Base-by-base conservation (phyloP, 2,888 invertebrate species). In the Drosophila emarginata region DNA sequence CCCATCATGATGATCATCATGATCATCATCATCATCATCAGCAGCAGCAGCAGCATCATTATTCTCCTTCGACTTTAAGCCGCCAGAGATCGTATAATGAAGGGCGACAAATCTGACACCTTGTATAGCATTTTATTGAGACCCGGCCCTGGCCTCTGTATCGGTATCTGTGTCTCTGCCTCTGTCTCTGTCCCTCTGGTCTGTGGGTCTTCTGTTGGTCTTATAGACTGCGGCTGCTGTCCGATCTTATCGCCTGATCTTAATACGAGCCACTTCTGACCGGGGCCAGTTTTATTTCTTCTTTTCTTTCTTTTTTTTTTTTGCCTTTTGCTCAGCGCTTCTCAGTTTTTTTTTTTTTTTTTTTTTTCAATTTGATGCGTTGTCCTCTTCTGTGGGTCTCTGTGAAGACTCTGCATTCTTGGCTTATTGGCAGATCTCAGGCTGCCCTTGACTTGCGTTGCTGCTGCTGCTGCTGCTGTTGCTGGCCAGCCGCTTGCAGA, bases 31-130 rank as follows among this genome's bases (percentile, higher is more conserved):
- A 9, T 6, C 14, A 40, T 26, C 40, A n/a, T 4, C 18, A 32
- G 9, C 32, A 11, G 12, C 14, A 40, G 18, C 40, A 21, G 9
- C 18, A 37, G 37, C 37, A 37, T 45, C 45, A 45, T 45, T 45
- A 45, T 45, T 45, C 45, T 45, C 18, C 45, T 45, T 45, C 39
- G 39, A 56, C 57, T 67, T 74, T 84, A 87, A 87, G 81, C 84
- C 85, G 87, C 87, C 60, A 65, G 67, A 37, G 56, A 66, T 62
- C 87, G 87, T 88, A 89, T 90, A 91, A 90, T 91, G 91, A 91
- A 89, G 91, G 91, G 90, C 90, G 90, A 90, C 90, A 91, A 90
- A 90, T 90, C 91, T 91, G 90, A 90, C 90, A 90, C 90, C 91
- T 90, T 90, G 90, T 90, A 89, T 90, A 88, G 90, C 89, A 89